Evolutionary conservation across 1,140 invertebrate species (phyloP), one percentile per base, ranked within the genome.

Genomic region (Apocrypta bakeri): DNA sequence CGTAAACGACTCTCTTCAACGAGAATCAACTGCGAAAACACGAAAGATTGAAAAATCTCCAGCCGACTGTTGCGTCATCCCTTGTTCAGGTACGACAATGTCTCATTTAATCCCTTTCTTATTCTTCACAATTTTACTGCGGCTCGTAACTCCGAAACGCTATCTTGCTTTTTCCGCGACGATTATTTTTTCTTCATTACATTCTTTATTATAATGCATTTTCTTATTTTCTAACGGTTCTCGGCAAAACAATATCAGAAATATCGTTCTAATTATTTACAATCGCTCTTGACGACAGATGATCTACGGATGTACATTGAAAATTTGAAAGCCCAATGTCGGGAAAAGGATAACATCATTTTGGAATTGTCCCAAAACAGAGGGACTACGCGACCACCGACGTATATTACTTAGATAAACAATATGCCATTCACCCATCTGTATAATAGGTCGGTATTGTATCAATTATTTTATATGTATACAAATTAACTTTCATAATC

Each of bases 311-410:
- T 48, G 42, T 48, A 48, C 25, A 74, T 56, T 3, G 25, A 74
- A 48, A 14, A 37, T 27, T 25, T 56, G 27, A 42, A 74, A 61
- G n/a, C n/a, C 29, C 17, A 74, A 25, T 61, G 72, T 8, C 72
- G 72, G 14, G 42, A 74, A 74, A 74, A 61, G 25, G 72, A 74
- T 17, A 61, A 61, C 25, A 61, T 29, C 11, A 61, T 61, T 3
- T 17, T 9, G n/a, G 12, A 74, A 61, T 27, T 73, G 71, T 24
- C 7, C 2, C 31, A 71, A 21, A 25, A 12, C 29, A 11, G 25
- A 69, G 29, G 66, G 9, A 31, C 66, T 27, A 69, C 66, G 9
- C 21, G 11, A 24, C 61, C 21, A 64, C 61, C 61, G 25, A 64
- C 61, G 1, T 24, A 64, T n/a, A 64, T 24, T 64, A 64, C 61